Evolutionary conservation across 92 coral and sea anemone genomes (phyloP).

Genomic region (Epizoanthus stellaris): DNA sequence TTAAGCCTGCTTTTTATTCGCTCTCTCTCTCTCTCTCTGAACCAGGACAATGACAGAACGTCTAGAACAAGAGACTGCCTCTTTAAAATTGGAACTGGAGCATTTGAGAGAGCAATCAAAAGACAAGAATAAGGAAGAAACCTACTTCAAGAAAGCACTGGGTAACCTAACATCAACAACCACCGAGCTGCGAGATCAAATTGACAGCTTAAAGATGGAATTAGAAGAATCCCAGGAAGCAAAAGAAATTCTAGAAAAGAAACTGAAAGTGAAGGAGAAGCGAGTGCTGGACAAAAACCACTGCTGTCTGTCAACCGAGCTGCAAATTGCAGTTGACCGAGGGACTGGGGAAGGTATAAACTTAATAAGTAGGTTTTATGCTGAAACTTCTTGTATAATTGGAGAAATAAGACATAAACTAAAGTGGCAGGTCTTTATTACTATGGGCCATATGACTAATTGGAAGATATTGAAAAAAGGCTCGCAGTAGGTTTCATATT

Average conservation of each 20-base stretch:
- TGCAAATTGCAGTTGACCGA: conserved; percentile 23
- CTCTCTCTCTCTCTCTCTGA: neutral
- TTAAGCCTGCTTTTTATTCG: neutral
- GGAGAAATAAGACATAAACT: too few relatives aligned
- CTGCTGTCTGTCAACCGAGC: neutral
- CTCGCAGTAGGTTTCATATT: too few relatives aligned
- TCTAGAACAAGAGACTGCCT: conserved; percentile 16
- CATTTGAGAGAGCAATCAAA: conserved; percentile 1
- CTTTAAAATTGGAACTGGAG: conserved; percentile 15
- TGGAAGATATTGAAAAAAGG: too few relatives aligned
- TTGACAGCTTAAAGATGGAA: neutral
- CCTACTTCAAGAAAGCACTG: neutral
- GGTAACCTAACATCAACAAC: neutral
- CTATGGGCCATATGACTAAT: too few relatives aligned
- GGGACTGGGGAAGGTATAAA: neutral
- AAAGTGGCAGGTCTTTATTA: too few relatives aligned
- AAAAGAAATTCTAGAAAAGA: neutral
- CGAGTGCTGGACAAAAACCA: neutral
- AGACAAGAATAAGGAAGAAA: conserved; percentile 8
- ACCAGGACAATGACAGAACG: neutral
- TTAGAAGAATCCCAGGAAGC: neutral
- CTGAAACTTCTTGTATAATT: too few relatives aligned
- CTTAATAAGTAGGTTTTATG: neutral
- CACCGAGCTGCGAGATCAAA: neutral
- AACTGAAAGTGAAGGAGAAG: conserved; percentile 2